These are phyloP conservation scores for Petroica traversi DNA, from an alignment of 2,113 vertebrate genomes.

Conservation along the genomic window DNA sequence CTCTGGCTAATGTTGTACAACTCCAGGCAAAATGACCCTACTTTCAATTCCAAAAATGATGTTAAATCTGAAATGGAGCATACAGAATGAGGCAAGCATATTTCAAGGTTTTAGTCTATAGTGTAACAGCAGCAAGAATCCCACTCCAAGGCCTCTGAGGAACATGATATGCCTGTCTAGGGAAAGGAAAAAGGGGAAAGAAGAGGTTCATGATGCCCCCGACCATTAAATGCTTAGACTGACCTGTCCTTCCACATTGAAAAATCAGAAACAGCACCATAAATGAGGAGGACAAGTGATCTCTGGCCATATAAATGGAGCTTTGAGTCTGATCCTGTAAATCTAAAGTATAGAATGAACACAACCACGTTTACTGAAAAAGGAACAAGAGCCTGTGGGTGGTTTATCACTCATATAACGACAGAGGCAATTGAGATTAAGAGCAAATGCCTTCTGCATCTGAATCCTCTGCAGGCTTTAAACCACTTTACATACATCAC, in stretches of 20 bases:
- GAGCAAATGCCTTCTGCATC: neutral
- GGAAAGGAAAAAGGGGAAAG: neutral
- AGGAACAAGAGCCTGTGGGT: neutral
- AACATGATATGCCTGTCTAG: neutral
- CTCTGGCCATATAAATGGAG: neutral
- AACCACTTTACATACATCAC: neutral
- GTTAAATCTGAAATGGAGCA: constrained; percentile 40
- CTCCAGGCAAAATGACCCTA: constrained; percentile 56
- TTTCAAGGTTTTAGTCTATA: neutral
- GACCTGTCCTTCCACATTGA: neutral
- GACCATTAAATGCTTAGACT: neutral
- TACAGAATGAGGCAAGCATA: neutral
- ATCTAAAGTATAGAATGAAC: neutral
- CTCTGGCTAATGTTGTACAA: constrained; percentile 44
- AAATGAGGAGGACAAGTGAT: neutral
- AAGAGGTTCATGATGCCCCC: neutral
- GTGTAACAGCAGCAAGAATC: neutral
- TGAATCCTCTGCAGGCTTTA: neutral
- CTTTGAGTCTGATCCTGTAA: neutral
- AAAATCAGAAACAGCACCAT: neutral
- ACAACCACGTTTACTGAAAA: neutral
- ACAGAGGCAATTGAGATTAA: neutral
- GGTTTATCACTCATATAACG: neutral
- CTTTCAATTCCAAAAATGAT: constrained; percentile 51
- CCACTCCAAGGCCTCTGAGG: neutral